Evolutionary conservation across 2,888 invertebrate genomes (phyloP).

Genomic region (Mythimna pallens): DNA sequence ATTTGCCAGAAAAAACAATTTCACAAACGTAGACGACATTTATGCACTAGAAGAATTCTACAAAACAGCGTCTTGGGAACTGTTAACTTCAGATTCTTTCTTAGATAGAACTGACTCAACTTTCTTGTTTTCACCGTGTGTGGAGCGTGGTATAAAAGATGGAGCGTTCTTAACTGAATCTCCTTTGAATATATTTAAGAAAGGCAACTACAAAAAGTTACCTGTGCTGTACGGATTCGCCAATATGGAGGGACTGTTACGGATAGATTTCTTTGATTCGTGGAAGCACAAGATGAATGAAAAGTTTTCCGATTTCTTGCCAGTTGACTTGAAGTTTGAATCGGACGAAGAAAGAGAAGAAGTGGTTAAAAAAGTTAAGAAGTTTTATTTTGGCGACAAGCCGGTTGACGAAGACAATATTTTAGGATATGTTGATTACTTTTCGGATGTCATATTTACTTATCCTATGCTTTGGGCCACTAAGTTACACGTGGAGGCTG

Average conservation of each 20-base stretch:
- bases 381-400: conserved; percentile 75
- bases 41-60: conserved; percentile 75
- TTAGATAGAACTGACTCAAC: conserved; percentile 58
- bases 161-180: conserved; percentile 70
- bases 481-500: conserved; percentile 68
- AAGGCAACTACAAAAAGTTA: conserved; percentile 68
- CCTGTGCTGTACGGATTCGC: conserved; percentile 76
- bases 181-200: conserved; percentile 72
- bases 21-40: conserved; percentile 70
- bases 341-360: conserved; percentile 67
- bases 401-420: conserved; percentile 65
- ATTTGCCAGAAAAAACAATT: conserved; percentile 66
- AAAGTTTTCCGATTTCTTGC: conserved; percentile 76
- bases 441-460: conserved; percentile 77
- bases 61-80: conserved; percentile 67
- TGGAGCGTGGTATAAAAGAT: conserved; percentile 66
- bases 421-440: conserved; percentile 72
- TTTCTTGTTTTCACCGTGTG: conserved; percentile 64
- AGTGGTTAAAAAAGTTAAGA: conserved; percentile 69
- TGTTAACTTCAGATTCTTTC: conserved; percentile 61
- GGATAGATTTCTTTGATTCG: conserved; percentile 58
- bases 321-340: conserved; percentile 74
- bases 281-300: conserved; percentile 75
- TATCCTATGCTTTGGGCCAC: conserved; percentile 68
- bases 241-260: conserved; percentile 70